Evolutionary conservation across 53 echinoderm and acorn worm species (phyloP), one percentile per base, ranked within the genome.

Genomic region (Paelopatides confundens): DNA sequence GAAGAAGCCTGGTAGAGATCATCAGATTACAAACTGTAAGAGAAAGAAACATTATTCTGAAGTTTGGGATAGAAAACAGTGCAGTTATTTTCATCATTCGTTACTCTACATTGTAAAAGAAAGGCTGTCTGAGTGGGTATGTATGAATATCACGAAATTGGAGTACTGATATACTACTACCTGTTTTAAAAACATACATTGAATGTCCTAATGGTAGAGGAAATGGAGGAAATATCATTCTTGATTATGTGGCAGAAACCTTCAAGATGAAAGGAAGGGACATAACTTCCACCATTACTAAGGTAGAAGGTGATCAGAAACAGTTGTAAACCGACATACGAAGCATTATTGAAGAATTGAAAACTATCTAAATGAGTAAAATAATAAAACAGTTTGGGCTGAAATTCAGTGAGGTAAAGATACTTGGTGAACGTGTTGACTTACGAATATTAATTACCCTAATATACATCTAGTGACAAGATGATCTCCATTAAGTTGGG

Each of bases 1-100:
- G 32, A 95, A 95, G 70, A 88, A 71, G 48, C 93, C 88, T 2
- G 92, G 95, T 2, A 69, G 36, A 46, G 52, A 77, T 21, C 95
- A 95, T 35, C 43, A 82, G 3, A 83, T 93, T 62, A 52, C 63
- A 3, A 89, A 85, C n/a, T 95, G 91, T 46, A 89, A 76, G 14
- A 85, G 89, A 36, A 89, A 83, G 65, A 74, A 78, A 13, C 86
- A 89, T 54, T 95, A 91, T 23, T 82, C 84, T 32, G 92, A 94
- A 62, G 62, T 81, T 48, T 13, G 30, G 1, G 81, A 93, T 71
- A 81, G 89, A 6, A 82, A 29, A 40, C 63, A 89, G 27, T 94
- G 91, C 30, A 52, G 31, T 8, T 76, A 81, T 30, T 91, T 36
- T 28, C 90, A 90, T 69, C 91, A 91, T 46, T 81, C 91, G 21